These are phyloP conservation scores for Microcebus ravelobensis DNA, from an alignment of 2,113 vertebrate species.

Conservation along the genomic window DNA sequence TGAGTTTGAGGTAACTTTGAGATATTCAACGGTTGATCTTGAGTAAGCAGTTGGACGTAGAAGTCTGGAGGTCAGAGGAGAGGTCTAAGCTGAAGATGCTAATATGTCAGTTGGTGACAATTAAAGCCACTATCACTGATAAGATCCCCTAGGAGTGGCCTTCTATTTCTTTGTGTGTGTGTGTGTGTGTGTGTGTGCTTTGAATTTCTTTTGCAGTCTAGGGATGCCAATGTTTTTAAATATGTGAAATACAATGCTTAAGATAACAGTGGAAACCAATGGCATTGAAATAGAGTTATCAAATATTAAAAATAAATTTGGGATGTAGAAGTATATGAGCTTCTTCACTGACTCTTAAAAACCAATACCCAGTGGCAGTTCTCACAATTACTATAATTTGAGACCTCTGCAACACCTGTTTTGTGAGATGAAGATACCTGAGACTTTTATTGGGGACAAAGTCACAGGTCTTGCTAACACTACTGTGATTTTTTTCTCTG, in stretches of 20 bases:
- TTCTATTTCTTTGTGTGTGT: not conserved
- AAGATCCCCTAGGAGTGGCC: not conserved
- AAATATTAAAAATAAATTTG: slow-evolving; percentile 32
- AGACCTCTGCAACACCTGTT: not conserved
- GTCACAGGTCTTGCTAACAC: not conserved
- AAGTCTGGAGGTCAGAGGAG: not conserved
- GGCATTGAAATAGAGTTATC: not conserved
- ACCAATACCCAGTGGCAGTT: not conserved
- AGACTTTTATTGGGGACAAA: not conserved
- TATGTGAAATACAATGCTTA: not conserved
- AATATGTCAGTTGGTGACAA: not conserved
- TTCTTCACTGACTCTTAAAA: slow-evolving; percentile 31
- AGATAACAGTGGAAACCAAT: not conserved
- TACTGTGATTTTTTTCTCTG: not conserved
- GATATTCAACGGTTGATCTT: not conserved
- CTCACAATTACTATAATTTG: not conserved
- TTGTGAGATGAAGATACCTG: not conserved
- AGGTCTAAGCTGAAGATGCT: not conserved
- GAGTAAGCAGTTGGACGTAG: not conserved
- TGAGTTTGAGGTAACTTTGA: not conserved
- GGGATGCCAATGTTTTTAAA: not conserved
- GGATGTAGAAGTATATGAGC: not conserved
- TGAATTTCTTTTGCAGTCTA: not conserved
- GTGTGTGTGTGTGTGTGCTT: not conserved
- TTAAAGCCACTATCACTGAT: not conserved